Evolutionary conservation across 2,888 invertebrate species (phyloP).

Genomic region (Monochamus alternatus): DNA sequence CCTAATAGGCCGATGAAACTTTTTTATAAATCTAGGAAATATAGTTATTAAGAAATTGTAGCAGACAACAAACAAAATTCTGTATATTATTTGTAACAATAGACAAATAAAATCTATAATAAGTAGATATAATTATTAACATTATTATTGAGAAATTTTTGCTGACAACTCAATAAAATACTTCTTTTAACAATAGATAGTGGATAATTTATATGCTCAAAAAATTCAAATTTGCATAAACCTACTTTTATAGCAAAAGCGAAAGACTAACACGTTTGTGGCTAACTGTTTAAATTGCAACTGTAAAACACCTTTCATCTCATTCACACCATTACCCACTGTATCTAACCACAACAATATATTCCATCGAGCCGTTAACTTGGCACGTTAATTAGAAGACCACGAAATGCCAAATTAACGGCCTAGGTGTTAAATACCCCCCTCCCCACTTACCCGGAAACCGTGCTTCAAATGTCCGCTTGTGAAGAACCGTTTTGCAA

Average conservation of each 20-base stretch:
- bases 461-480: constrained; percentile 46
- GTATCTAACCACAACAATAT: constrained; percentile 10
- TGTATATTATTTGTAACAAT: too few species aligned
- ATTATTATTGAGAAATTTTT: too few species aligned
- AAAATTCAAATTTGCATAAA: background rate
- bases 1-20: too few species aligned
- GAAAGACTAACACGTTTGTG: background rate
- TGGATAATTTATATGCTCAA: too few species aligned
- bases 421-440: constrained; percentile 18
- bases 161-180: too few species aligned
- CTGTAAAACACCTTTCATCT: constrained; percentile 29
- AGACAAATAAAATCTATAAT: too few species aligned
- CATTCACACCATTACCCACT: constrained; percentile 30
- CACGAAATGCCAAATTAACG: constrained; percentile 12
- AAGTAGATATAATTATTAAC: too few species aligned
- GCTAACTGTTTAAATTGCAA: constrained; percentile 14
- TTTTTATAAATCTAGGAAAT: too few species aligned
- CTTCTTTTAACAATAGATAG: too few species aligned
- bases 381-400: background rate
- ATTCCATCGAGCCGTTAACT: constrained; percentile 2
- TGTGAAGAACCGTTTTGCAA: constrained; percentile 55
- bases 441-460: constrained; percentile 35
- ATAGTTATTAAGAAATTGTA: too few species aligned
- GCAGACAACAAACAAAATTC: too few species aligned
- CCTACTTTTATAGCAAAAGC: background rate